phyloP scores from a whole-genome alignment of 2,113 vertebrate genomes.

The Sturnira hondurensis region DNA sequence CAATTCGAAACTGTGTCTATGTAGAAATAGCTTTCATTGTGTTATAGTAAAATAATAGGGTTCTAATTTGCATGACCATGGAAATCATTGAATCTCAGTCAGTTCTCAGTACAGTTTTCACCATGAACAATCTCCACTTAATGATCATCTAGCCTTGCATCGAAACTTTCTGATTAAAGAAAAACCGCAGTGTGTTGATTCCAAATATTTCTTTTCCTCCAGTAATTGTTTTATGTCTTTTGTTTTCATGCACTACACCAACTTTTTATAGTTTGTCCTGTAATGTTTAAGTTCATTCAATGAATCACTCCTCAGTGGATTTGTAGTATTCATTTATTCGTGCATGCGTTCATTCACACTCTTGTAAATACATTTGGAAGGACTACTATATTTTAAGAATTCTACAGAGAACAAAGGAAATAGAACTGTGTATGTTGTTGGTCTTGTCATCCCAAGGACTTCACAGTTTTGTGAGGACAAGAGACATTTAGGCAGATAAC shows the following conservation, averaged over 20 bases:
- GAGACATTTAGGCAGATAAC: background rate
- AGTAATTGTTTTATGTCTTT: background rate
- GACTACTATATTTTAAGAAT: background rate
- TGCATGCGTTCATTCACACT: background rate
- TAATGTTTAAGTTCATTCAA: background rate
- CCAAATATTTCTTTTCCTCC: background rate
- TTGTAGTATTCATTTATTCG: background rate
- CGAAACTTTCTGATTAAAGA: slow-evolving; percentile 1
- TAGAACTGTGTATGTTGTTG: background rate
- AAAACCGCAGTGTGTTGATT: background rate
- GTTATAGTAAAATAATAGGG: background rate
- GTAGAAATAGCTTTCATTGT: background rate
- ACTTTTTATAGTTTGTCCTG: background rate
- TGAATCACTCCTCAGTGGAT: background rate
- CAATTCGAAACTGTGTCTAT: background rate
- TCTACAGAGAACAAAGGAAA: background rate
- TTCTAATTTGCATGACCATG: background rate
- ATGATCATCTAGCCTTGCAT: background rate
- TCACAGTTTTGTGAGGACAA: background rate
- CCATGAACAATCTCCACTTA: background rate
- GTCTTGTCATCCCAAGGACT: background rate
- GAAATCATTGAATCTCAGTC: background rate
- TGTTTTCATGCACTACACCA: background rate
- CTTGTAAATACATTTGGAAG: background rate
- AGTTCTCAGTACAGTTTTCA: background rate